Conservation (phyloP, 2,888 invertebrate species). For the Ormyrus labotus region DNA sequence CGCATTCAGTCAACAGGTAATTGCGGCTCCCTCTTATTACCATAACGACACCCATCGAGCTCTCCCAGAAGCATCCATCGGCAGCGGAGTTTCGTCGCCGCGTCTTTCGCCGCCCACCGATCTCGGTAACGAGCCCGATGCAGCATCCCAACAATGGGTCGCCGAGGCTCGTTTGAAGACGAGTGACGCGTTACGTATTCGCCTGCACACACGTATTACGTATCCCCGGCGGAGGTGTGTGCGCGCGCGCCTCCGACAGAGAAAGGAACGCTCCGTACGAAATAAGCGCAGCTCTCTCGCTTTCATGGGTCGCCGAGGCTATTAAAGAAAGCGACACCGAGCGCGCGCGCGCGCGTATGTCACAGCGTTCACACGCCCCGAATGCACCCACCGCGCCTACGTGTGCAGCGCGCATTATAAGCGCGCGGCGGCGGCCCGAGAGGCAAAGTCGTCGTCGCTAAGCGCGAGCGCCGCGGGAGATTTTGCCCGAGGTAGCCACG, state of each 20-base stretch:
- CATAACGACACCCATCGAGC: slow-evolving; percentile 38
- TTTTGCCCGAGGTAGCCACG: background rate
- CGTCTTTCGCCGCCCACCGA: slow-evolving; percentile 33
- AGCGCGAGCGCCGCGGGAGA: slow-evolving; percentile 26
- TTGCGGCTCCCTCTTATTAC: slow-evolving; percentile 22
- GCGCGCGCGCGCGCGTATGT: slow-evolving; percentile 69
- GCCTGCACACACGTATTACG: background rate
- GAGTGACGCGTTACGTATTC: slow-evolving; percentile 46
- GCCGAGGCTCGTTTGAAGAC: slow-evolving; percentile 30
- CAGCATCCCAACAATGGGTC: slow-evolving; percentile 6
- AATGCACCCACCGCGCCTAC: slow-evolving; percentile 57
- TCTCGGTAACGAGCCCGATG: background rate
- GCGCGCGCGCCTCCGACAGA: slow-evolving; percentile 4
- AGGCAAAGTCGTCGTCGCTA: slow-evolving; percentile 31
- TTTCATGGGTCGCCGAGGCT: slow-evolving; percentile 58
- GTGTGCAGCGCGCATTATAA: slow-evolving; percentile 45
- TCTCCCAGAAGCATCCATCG: background rate
- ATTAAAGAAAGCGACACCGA: slow-evolving; percentile 74
- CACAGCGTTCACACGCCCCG: slow-evolving; percentile 76
- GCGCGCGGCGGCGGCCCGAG: slow-evolving; percentile 35
- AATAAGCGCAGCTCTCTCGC: slow-evolving; percentile 6
- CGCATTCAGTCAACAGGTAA: background rate
- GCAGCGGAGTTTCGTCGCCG: background rate
- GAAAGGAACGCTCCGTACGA: slow-evolving; percentile 41
- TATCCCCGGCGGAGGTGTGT: background rate